Conservation (phyloP, 2,797 vertebrate species). For the Novumbra hubbsi region DNA sequence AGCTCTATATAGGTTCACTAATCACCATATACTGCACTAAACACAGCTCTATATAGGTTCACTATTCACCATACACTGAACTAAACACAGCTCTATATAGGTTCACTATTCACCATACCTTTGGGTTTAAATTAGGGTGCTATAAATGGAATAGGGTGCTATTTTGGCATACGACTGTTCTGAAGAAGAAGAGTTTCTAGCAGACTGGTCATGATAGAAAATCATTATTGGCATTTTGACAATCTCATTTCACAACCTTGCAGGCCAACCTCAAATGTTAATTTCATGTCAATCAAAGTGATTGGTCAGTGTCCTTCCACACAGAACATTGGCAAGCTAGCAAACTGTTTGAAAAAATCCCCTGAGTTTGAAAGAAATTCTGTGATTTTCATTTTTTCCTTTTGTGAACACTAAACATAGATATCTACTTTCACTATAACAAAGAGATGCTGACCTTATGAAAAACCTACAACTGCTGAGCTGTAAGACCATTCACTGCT, state of each 20-base stretch:
- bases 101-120: too few species aligned
- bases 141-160: neutral
- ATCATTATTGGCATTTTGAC: constrained; percentile 48
- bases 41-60: neutral
- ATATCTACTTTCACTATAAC: constrained; percentile 10
- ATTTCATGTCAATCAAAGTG: constrained; percentile 32
- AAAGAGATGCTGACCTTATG: constrained; percentile 12
- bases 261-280: constrained; percentile 16
- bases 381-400: too few species aligned
- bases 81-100: too few species aligned
- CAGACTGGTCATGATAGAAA: constrained; percentile 49
- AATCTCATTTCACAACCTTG: constrained; percentile 29
- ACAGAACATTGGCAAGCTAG: neutral
- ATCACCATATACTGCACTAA: neutral
- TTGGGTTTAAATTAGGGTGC: neutral
- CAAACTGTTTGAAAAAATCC: constrained; percentile 5
- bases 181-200: constrained; percentile 18
- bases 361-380: neutral
- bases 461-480: neutral
- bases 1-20: neutral
- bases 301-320: neutral
- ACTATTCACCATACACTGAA: neutral
- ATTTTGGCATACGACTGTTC: neutral
- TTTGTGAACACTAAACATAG: neutral
- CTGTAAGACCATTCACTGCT: too few species aligned